These are phyloP conservation scores for Clamator glandarius DNA, from an alignment of 2,797 vertebrate genomes.

Conservation along the genomic window DNA sequence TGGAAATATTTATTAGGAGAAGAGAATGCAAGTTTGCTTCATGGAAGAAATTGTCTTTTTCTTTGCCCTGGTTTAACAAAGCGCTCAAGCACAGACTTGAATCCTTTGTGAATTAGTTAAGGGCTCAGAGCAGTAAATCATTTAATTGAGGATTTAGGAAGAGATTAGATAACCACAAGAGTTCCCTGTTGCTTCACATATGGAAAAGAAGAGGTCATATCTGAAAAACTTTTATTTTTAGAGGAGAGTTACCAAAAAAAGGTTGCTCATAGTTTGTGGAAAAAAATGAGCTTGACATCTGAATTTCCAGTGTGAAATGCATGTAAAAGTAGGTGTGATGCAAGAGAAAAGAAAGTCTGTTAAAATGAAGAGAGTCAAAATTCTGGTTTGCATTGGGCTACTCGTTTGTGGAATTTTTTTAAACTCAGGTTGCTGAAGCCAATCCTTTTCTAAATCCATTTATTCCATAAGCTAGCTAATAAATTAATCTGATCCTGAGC, in stretches of 20 bases:
- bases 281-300: neutral
- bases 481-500: neutral
- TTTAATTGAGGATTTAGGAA: conserved; percentile 28
- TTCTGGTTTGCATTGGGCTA: neutral
- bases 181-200: conserved; percentile 23
- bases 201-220: neutral
- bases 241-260: neutral
- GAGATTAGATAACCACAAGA: conserved; percentile 45
- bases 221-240: neutral
- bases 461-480: neutral
- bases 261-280: neutral
- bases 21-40: neutral
- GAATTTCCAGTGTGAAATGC: neutral
- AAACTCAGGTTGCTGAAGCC: neutral
- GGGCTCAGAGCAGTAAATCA: conserved; percentile 9
- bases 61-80: neutral
- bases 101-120: neutral
- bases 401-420: neutral
- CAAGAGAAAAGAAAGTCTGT: neutral
- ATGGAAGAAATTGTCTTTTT: neutral
- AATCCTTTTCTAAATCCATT: neutral
- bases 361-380: neutral
- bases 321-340: neutral
- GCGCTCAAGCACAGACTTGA: neutral
- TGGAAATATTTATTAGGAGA: neutral